Base-by-base conservation (phyloP, 1,140 invertebrate genomes). In the Pteromalus puparum region DNA sequence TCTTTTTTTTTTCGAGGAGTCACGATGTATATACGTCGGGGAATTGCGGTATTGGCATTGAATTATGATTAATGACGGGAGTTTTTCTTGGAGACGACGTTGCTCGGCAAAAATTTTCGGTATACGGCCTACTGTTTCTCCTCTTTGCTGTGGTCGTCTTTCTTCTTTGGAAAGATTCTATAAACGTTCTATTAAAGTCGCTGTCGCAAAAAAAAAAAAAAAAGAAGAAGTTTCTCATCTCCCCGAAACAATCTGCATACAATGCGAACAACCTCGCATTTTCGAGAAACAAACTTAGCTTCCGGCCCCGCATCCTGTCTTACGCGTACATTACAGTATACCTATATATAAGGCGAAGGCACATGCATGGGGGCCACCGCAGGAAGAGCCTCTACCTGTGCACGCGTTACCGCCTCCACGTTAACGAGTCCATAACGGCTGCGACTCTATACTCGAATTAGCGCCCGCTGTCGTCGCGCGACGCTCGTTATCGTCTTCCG, bases 361-460 rank as follows among this genome's bases (percentile, higher is more conserved):
- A 21, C 18, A 61, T 6, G 21, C 5, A 6, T n/a, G 53, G 53
- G 53, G 53, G 53, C 6, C 53, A n/a, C 1, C 53, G 18, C 53
- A 61, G 53, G 53, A 61, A 61, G 53, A 61, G 53, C 6, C 6
- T 61, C 18, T 61, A 21, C 53, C 53, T 61, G 18, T 21, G 15
- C 18, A 7, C 21, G 18, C 4, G 18, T n/a, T 61, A 61, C 53
- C 21, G 53, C 53, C 53, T 61, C 21, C 53, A 2, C 53, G 53
- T 30, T 70, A 70, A 70, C 67, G 67, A 70, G 67, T 30, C 67
- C 67, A n/a, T n/a, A 70, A 70, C 24, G 67, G 67, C 53, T 61
- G 48, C 15, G 46, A 5, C 13, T 2, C 46, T 48, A 18, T 18
- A 48, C 53, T 61, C 67, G 67, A 70, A 30, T 70, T 70, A 30